phyloP scores from a whole-genome alignment of 1,140 invertebrate genomes.

The Nephotettix cincticeps region DNA sequence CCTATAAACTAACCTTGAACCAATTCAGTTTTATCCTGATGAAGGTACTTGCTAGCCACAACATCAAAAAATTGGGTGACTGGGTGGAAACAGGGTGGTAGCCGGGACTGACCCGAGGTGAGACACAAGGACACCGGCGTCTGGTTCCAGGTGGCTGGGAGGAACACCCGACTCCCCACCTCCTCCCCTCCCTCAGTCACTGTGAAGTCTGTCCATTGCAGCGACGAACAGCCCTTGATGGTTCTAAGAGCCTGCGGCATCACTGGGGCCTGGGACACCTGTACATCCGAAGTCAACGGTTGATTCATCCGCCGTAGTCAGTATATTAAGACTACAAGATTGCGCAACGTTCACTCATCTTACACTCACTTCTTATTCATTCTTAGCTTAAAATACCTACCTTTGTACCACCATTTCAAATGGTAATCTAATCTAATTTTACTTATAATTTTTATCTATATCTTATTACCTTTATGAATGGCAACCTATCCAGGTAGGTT shows the following conservation, averaged over 20 bases:
- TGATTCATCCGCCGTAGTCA: no score
- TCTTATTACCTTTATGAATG: no score
- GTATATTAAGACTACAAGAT: no score
- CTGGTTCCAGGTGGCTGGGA: slow-evolving; percentile 66
- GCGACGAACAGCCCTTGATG: slow-evolving; percentile 67
- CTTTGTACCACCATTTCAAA: no score
- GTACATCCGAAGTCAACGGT: no score
- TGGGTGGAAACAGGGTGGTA: slow-evolving; percentile 61
- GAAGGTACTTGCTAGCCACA: slow-evolving; percentile 62
- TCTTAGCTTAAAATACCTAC: no score
- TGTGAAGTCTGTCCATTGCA: slow-evolving; percentile 67
- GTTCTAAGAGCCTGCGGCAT: slow-evolving; percentile 64
- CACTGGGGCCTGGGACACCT: slow-evolving; percentile 69
- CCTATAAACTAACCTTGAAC: no score
- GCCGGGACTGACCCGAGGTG: slow-evolving; percentile 60
- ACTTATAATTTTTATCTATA: no score
- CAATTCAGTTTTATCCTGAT: slow-evolving; percentile 49
- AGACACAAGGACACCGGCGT: slow-evolving; percentile 71
- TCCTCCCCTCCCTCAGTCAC: slow-evolving; percentile 51
- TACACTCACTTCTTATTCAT: no score
- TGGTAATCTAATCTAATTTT: no score
- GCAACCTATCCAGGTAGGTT: no score
- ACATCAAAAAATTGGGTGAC: slow-evolving; percentile 76
- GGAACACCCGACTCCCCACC: slow-evolving; percentile 69
- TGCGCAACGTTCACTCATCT: no score